Base-by-base conservation (phyloP, 1,140 invertebrate genomes). In the Zaprionus taronus region DNA sequence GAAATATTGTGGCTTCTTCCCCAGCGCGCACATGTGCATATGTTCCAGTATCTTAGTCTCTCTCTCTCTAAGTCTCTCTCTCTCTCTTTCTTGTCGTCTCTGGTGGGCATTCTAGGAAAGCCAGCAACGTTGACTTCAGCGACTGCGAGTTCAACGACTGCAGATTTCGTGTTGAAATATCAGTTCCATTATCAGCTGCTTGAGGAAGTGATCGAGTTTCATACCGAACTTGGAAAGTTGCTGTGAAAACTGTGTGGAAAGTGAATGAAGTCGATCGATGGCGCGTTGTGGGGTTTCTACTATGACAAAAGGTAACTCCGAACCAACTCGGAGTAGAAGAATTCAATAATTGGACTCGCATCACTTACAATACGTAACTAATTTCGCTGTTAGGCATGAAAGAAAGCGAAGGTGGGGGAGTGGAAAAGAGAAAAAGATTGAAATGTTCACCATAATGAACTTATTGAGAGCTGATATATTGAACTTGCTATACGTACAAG, bases 1-100 rank as follows among this genome's bases (percentile, higher is more conserved):
- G 41, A 82, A 86, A 79, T 78, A 85, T 85, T 80, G 67, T 69
- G 80, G 55, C 77, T 73, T 62, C 72, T 12, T 57, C 44, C 31
- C 17, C 31, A 26, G 31, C 38, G 20, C 49, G 2, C 28, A 53
- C 44, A 72, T 74, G 51, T 64, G 65, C 24, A 28, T 34, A 11
- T 67, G 31, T 67, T 51, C 24, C 44, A 49, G 64, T 78, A 61
- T 71, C 36, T 38, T 5, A 38, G 36, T 38, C 36, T 20, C n/a
- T n/a, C 41, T 24, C 24, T 64, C 6, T n/a, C 20, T 47, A 14
- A 15, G 11, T 26, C 15, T 61, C 1, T 28, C 14, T 34, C 47
- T 49, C n/a, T 49, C 44, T 49, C 17, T 60, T 26, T 49, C 26
- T 68, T 70, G 67, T 58, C 67, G 57, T 62, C 67, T 70, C 67